Percentiles rank a stretch among this genome's conserved stretches.
These are phyloP conservation scores for Suncus etruscus DNA, from an alignment of 2,113 vertebrate species.

Conservation along the genomic window DNA sequence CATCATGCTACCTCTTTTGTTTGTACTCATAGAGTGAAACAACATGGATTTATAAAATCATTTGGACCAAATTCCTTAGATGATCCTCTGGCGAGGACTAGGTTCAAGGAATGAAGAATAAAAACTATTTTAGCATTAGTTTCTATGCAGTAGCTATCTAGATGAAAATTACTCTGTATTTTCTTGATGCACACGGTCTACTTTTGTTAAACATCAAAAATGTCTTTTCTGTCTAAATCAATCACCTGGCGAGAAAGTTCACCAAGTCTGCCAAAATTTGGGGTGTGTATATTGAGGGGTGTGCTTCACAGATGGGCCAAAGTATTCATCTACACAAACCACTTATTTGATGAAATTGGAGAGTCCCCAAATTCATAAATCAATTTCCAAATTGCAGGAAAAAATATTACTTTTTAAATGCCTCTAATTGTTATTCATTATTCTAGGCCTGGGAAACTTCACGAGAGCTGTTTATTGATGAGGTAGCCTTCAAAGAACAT, in stretches of 20 bases:
- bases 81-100: neutral
- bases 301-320: constrained; percentile 75
- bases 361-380: constrained; percentile 86
- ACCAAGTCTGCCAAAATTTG: constrained; percentile 63
- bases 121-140: neutral
- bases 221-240: constrained; percentile 83
- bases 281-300: neutral
- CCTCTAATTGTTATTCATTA: constrained; percentile 88
- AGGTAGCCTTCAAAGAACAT: constrained; percentile 84
- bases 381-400: constrained; percentile 85
- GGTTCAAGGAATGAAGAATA: neutral
- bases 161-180: constrained; percentile 26
- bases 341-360: constrained; percentile 88
- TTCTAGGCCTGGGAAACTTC: constrained; percentile 83
- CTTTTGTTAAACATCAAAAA: constrained; percentile 78
- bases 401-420: constrained; percentile 88
- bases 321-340: constrained; percentile 84
- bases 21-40: neutral
- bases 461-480: constrained; percentile 86
- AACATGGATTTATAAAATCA: neutral
- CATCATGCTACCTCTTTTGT: neutral
- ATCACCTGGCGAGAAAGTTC: constrained; percentile 78
- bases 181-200: constrained; percentile 48
- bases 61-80: constrained; percentile 29
- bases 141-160: neutral